phyloP scores from a whole-genome alignment of 2,113 vertebrate genomes.

The Halcyon malimbica region DNA sequence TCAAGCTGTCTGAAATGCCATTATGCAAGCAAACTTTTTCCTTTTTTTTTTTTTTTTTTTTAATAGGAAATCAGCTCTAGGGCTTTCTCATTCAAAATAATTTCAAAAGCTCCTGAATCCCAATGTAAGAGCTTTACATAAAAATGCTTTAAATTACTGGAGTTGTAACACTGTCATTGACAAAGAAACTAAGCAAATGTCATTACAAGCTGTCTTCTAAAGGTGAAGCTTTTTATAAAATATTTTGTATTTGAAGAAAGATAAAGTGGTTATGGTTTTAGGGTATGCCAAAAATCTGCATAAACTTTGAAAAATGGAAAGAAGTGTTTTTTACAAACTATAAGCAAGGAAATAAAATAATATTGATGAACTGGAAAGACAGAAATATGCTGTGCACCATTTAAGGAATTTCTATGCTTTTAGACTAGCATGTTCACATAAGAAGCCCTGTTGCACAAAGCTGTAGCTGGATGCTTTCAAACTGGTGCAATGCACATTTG shows the following conservation, averaged over 20 bases:
- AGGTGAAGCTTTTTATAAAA: not conserved
- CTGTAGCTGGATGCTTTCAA: not conserved
- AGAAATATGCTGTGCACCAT: not conserved
- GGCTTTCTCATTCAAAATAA: not conserved
- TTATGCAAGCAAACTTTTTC: not conserved
- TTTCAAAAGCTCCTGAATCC: not conserved
- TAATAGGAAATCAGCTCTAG: not conserved
- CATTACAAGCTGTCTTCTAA: not conserved
- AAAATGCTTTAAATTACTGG: not conserved
- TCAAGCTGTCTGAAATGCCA: not conserved
- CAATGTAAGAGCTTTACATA: not conserved
- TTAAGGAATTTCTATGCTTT: not conserved
- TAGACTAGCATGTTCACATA: not conserved
- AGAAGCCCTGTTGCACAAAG: not conserved
- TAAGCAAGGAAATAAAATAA: not conserved
- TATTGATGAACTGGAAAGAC: not conserved
- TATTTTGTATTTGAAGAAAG: not conserved
- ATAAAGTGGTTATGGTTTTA: not conserved
- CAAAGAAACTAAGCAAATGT: not conserved
- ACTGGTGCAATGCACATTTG: fast-evolving
- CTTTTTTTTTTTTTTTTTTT: not conserved
- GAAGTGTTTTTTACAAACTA: not conserved
- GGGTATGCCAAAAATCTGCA: not conserved
- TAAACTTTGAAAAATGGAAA: not conserved
- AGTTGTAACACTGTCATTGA: not conserved